Base-by-base conservation (phyloP, 2,888 invertebrate species). In the Synergus itoensis region DNA sequence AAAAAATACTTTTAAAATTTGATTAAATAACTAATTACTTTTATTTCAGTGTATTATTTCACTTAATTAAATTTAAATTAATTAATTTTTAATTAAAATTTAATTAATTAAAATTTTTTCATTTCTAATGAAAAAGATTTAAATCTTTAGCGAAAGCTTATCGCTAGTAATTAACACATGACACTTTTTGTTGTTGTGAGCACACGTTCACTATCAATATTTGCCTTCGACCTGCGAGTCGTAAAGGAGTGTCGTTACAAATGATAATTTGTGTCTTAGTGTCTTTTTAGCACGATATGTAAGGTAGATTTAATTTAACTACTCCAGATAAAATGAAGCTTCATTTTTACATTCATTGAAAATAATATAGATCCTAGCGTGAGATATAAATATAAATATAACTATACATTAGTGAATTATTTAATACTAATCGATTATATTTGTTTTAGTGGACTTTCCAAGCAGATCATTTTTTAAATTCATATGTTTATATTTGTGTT, bases 171-270 rank as follows among this genome's bases (percentile, higher is more conserved):
- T 36, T 73, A 45, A 43, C 16, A 16, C 45, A 36, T 53, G 36
- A 67, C 43, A n/a, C 36, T 53, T 73, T 73, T n/a, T 36, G 36
- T 73, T 53, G 36, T 40, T 28, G 9, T 11, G 12, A 73, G 36
- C 11, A n/a, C 18, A 73, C 28, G 45, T 69, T 48, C 28, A 69
- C 53, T 73, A 36, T 53, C 73, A 73, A 73, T 53, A 73, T 73
- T 73, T 73, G 73, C 48, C 73, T 73, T 53, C 53, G 36, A 53
- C 73, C 36, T 53, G 40, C n/a, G 12, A n/a, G 53, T 73, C 73
- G 73, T 73, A 57, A 73, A 73, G n/a, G 28, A 69, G 53, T 73
- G 73, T 62, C 62, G 62, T 73, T 53, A 53, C 36, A 73, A 53
- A 73, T n/a, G 73, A 57, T 36, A 53, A 73, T 48, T 45, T 45